Evolutionary conservation across 2,797 vertebrate genomes (phyloP).

Genomic region (Aldrovandia affinis): DNA sequence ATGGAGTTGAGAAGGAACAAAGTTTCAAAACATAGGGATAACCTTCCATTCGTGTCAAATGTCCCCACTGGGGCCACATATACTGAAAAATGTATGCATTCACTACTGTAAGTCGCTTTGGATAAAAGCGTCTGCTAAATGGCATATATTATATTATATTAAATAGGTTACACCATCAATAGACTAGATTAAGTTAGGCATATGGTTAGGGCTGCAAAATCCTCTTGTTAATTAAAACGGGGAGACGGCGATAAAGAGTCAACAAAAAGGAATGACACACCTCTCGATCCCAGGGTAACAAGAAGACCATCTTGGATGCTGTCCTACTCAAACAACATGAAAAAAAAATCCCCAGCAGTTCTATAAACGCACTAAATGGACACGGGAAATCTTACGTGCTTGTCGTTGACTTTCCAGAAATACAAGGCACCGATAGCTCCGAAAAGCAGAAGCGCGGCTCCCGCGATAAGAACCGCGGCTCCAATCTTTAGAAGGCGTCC

Average conservation of each 20-base stretch:
- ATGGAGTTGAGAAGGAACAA: neutral
- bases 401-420: conserved; percentile 86
- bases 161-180: too few species aligned
- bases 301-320: conserved; percentile 29
- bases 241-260: too few species aligned
- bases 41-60: too few species aligned
- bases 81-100: too few species aligned
- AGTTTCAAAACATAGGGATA: too few species aligned
- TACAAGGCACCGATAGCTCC: conserved; percentile 85
- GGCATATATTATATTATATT: too few species aligned
- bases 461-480: conserved; percentile 79
- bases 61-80: too few species aligned
- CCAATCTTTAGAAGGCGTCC: conserved; percentile 84
- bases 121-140: too few species aligned
- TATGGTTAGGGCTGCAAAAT: too few species aligned
- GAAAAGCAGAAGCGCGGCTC: conserved; percentile 82
- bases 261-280: neutral
- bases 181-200: too few species aligned
- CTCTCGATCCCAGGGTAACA: conserved; percentile 36
- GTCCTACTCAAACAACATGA: neutral
- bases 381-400: conserved; percentile 77
- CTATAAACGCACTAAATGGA: neutral
- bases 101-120: too few species aligned
- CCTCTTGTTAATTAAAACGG: too few species aligned
- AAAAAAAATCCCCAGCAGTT: neutral